Conservation (phyloP, 2,888 invertebrate genomes). For the Tortricodes alternella region DNA sequence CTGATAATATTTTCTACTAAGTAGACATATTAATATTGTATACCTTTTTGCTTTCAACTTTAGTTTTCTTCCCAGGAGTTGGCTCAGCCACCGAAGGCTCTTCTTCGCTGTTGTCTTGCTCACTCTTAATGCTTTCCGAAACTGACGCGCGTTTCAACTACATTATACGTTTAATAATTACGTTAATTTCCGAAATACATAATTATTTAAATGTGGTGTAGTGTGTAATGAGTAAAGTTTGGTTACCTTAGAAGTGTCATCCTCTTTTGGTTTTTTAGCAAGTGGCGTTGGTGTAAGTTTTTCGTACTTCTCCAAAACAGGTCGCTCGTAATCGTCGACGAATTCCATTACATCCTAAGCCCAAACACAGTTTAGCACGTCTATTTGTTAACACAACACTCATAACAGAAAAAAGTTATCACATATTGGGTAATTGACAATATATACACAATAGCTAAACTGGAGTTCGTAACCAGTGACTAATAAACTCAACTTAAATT, state of each 20-base stretch:
- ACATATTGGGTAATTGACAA: slow-evolving; percentile 37
- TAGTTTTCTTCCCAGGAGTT: slow-evolving; percentile 64
- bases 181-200: slow-evolving; percentile 30
- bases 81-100: slow-evolving; percentile 64
- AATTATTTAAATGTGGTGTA: slow-evolving; percentile 43
- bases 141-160: slow-evolving; percentile 74
- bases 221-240: slow-evolving; percentile 41
- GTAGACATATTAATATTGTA: slow-evolving; percentile 5
- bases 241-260: slow-evolving; percentile 74
- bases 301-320: slow-evolving; percentile 88
- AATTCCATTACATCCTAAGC: slow-evolving; percentile 77
- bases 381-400: slow-evolving; percentile 58
- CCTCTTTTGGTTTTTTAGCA: slow-evolving; percentile 77
- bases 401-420: slow-evolving; percentile 51
- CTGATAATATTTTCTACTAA: background rate
- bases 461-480: slow-evolving; percentile 2
- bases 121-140: slow-evolving; percentile 71
- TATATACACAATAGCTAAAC: slow-evolving; percentile 1
- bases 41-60: slow-evolving; percentile 63
- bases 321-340: slow-evolving; percentile 89
- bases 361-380: slow-evolving; percentile 69
- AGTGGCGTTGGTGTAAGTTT: slow-evolving; percentile 80
- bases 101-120: slow-evolving; percentile 71
- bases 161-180: slow-evolving; percentile 34
- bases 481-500: background rate